These are phyloP conservation scores for Cyrtonyx montezumae DNA, from an alignment of 2,113 vertebrate species.

Conservation along the genomic window DNA sequence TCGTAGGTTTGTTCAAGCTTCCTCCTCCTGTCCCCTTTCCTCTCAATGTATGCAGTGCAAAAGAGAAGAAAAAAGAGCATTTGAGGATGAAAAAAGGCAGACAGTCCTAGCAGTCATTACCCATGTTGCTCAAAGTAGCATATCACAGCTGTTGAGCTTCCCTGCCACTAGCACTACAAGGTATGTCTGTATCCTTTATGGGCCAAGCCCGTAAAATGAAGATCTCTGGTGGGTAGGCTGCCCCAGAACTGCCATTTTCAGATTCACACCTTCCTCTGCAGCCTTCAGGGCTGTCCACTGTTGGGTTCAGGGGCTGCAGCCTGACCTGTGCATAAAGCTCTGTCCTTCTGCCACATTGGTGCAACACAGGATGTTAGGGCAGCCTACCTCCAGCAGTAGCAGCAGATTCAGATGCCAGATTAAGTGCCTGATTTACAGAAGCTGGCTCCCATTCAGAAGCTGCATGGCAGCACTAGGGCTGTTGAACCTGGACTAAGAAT, in stretches of 20 bases:
- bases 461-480: neutral
- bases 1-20: neutral
- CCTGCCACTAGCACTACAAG: neutral
- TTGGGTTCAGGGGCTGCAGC: neutral
- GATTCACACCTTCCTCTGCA: neutral
- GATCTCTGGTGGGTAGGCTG: neutral
- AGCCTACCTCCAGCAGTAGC: fast-evolving
- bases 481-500: neutral
- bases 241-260: neutral
- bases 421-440: fast-evolving
- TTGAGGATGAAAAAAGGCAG: neutral
- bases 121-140: fast-evolving
- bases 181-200: neutral
- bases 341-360: fast-evolving
- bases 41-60: neutral
- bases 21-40: fast-evolving
- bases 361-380: fast-evolving
- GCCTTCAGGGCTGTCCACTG: fast-evolving
- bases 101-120: fast-evolving
- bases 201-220: neutral
- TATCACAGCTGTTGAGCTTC: fast-evolving
- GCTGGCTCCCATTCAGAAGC: neutral
- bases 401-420: fast-evolving
- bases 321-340: neutral
- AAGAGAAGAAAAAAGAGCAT: neutral